Evolutionary conservation across 2,888 invertebrate genomes (phyloP).

Genomic region (Pecten maximus): DNA sequence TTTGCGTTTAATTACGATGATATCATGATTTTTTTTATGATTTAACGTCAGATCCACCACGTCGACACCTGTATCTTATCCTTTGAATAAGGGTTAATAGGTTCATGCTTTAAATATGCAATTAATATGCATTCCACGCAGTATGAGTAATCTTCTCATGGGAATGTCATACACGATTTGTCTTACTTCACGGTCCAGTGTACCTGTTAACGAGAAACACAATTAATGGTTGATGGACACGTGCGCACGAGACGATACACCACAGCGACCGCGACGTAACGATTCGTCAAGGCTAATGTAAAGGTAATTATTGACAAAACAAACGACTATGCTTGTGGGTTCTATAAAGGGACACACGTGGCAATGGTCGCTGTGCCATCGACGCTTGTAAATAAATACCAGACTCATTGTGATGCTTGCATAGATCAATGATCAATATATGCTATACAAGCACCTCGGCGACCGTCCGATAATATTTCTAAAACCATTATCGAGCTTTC

Average conservation of each 20-base stretch:
- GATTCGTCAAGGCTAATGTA: neutral
- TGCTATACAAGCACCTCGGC: neutral
- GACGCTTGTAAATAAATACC: constrained; percentile 33
- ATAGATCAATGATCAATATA: constrained; percentile 22
- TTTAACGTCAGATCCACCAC: too few species aligned
- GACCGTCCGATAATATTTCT: constrained; percentile 35
- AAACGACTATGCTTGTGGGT: neutral
- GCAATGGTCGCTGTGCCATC: neutral
- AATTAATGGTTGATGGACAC: neutral
- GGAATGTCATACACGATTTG: neutral
- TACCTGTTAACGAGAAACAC: neutral
- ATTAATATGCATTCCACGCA: neutral
- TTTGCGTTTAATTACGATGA: too few species aligned
- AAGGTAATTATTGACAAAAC: constrained; percentile 3
- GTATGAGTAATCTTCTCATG: neutral
- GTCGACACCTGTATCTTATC: too few species aligned
- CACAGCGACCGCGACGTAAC: neutral
- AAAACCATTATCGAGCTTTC: constrained; percentile 15
- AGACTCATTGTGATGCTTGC: neutral
- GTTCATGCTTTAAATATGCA: neutral
- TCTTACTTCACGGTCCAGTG: neutral
- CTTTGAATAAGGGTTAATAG: neutral
- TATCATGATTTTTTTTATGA: too few species aligned
- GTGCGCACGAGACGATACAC: neutral
- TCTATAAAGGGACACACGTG: constrained; percentile 1